Base-by-base conservation (phyloP, 2,888 invertebrate genomes). In the Epirrita christyi region DNA sequence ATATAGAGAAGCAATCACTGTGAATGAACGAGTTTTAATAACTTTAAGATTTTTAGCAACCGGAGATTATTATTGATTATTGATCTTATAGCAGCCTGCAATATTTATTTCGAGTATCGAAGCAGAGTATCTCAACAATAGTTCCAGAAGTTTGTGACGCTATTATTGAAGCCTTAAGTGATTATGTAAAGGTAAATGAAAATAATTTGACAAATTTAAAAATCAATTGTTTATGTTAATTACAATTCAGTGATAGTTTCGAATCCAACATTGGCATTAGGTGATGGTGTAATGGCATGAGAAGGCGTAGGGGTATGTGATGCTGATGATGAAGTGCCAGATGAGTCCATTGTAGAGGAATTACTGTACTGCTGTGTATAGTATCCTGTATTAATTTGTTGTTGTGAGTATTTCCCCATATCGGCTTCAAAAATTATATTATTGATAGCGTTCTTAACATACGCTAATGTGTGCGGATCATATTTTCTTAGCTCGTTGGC, bases 31-130 rank as follows among this genome's bases (percentile, higher is more conserved):
- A 59, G 32, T 64, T 13, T 37, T 58, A 32, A 37, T 61, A 36
- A 64, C 64, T 13, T 54, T 64, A 41, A 55, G 59, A 51, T 64
- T 55, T 61, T 61, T 64, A 51, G 51, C 61, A 36, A 61, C 53
- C 11, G 61, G 63, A 48, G 61, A 64, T 51, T n/a, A n/a, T n/a
- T n/a, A n/a, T n/a, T n/a, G n/a, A n/a, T n/a, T n/a, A n/a, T n/a
- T n/a, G n/a, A n/a, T 61, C 56, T 14, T 61, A 52, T 36, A 47
- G 10, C 43, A 61, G 59, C 42, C 46, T 55, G 28, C 58, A 61
- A 43, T 55, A 58, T 28, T 36, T 56, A 41, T 56, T 56, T 50
- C 43, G 49, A 11, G 34, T 56, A 15, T 56, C 56, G 6, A 50
- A 45, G 34, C 50, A 50, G 14, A 27, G 28, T 45, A 59, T 54